phyloP scores from a whole-genome alignment of 2,888 invertebrate genomes.

The Drosophila acutilabella region DNA sequence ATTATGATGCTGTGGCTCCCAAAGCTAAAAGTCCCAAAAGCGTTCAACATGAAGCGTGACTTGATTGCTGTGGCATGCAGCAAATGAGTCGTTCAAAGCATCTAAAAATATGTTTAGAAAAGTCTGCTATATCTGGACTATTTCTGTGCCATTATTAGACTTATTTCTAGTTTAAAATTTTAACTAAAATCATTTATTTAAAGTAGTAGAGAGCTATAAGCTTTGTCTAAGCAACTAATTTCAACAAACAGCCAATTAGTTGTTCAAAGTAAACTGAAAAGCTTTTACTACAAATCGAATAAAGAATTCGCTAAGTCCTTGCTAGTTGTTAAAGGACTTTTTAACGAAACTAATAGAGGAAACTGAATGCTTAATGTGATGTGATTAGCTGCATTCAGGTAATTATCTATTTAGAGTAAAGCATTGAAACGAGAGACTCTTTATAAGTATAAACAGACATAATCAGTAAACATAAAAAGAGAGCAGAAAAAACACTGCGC shows the following conservation, averaged over 20 bases:
- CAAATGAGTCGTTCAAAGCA: slow-evolving; percentile 16
- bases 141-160: neutral
- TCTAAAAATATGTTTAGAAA: too few relatives aligned
- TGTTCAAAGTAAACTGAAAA: neutral
- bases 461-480: slow-evolving; percentile 28
- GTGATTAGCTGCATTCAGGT: slow-evolving; percentile 46
- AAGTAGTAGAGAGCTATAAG: too few relatives aligned
- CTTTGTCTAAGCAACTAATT: too few relatives aligned
- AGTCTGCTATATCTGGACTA: neutral
- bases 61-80: slow-evolving; percentile 30
- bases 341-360: neutral
- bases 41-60: slow-evolving; percentile 15
- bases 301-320: too few relatives aligned
- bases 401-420: slow-evolving; percentile 28
- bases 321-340: neutral
- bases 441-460: slow-evolving; percentile 34
- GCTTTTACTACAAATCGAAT: neutral
- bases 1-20: slow-evolving; percentile 20
- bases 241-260: too few relatives aligned
- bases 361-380: slow-evolving; percentile 9
- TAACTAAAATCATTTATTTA: too few relatives aligned
- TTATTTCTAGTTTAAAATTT: too few relatives aligned
- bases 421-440: slow-evolving; percentile 25
- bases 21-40: slow-evolving; percentile 17
- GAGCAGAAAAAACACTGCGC: slow-evolving; percentile 18